Conservation (phyloP, 2,797 vertebrate genomes). For the Parotocinclus haroldoi region DNA sequence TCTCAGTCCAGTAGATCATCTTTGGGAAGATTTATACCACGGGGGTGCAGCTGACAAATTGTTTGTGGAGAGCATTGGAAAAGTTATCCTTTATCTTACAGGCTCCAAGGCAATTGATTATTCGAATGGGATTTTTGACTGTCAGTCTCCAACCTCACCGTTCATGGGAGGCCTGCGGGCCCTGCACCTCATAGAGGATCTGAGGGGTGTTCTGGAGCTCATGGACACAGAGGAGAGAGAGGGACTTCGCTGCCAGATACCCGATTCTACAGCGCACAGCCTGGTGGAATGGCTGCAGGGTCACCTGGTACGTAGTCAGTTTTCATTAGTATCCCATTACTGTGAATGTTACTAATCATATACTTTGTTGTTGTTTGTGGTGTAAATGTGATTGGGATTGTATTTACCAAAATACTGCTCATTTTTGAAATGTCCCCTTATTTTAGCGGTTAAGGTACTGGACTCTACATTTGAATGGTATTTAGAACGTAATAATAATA, state of each 20-base stretch:
- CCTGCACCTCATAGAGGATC: constrained; percentile 89
- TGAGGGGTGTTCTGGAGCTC: constrained; percentile 85
- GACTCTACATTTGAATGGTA: too few relatives aligned
- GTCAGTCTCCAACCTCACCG: constrained; percentile 94
- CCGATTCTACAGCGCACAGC: constrained; percentile 84
- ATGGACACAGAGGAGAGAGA: constrained; percentile 93
- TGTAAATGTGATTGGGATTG: constrained; percentile 3
- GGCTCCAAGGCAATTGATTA: constrained; percentile 96
- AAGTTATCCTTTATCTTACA: constrained; percentile 61
- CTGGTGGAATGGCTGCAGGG: constrained; percentile 90
- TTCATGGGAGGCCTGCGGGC: constrained; percentile 91
- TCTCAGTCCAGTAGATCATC: too few relatives aligned
- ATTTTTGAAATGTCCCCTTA: too few relatives aligned
- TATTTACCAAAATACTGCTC: too few relatives aligned
- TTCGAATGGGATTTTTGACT: constrained; percentile 93
- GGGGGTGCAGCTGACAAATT: too few relatives aligned
- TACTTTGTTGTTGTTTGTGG: constrained; percentile 34
- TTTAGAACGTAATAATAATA: too few relatives aligned
- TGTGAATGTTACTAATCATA: constrained; percentile 33
- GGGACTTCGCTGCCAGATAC: constrained; percentile 88
- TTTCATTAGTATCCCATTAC: constrained; percentile 35
- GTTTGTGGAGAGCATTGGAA: too few relatives aligned
- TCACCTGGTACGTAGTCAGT: constrained; percentile 75
- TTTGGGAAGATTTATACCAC: too few relatives aligned
- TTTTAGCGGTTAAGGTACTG: too few relatives aligned